These are phyloP conservation scores for Camponotus fellah DNA, from an alignment of 2,888 invertebrate genomes.

Conservation along the genomic window DNA sequence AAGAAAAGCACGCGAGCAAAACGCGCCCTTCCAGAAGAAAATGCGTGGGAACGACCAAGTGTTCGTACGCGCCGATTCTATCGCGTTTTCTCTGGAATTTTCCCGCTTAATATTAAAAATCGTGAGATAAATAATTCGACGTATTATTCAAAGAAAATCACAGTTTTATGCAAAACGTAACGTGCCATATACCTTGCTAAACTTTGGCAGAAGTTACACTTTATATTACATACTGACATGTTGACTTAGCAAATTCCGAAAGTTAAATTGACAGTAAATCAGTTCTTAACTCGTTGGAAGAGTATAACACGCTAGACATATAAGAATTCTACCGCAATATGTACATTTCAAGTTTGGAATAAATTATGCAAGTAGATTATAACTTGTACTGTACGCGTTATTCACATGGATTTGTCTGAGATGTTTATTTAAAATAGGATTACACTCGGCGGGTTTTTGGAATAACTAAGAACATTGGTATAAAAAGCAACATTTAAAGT, in stretches of 20 bases:
- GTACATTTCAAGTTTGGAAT: slow-evolving; percentile 24
- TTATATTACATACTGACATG: background rate
- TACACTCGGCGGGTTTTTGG: background rate
- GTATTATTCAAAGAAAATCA: slow-evolving; percentile 8
- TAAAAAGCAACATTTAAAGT: background rate
- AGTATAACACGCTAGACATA: background rate
- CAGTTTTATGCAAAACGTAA: slow-evolving; percentile 6
- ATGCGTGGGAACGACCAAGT: slow-evolving; percentile 16
- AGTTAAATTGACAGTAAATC: slow-evolving; percentile 61
- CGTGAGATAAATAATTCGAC: slow-evolving; percentile 33
- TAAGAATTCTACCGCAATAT: slow-evolving; percentile 7
- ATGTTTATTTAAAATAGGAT: slow-evolving; percentile 26
- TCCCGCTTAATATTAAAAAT: slow-evolving; percentile 36
- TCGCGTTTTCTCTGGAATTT: slow-evolving; percentile 17
- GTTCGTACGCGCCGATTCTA: slow-evolving; percentile 24
- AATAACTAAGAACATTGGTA: background rate
- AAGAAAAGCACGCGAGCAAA: slow-evolving; percentile 44
- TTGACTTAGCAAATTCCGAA: slow-evolving; percentile 51
- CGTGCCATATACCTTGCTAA: background rate
- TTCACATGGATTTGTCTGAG: background rate
- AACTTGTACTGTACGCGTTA: background rate
- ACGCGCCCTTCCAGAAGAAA: slow-evolving; percentile 4
- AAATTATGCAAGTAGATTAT: slow-evolving; percentile 26
- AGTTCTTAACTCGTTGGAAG: slow-evolving; percentile 41
- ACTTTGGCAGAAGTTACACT: slow-evolving; percentile 26